These are phyloP conservation scores for Gymnarchus niloticus DNA, from an alignment of 2,113 vertebrate genomes.

Conservation along the genomic window DNA sequence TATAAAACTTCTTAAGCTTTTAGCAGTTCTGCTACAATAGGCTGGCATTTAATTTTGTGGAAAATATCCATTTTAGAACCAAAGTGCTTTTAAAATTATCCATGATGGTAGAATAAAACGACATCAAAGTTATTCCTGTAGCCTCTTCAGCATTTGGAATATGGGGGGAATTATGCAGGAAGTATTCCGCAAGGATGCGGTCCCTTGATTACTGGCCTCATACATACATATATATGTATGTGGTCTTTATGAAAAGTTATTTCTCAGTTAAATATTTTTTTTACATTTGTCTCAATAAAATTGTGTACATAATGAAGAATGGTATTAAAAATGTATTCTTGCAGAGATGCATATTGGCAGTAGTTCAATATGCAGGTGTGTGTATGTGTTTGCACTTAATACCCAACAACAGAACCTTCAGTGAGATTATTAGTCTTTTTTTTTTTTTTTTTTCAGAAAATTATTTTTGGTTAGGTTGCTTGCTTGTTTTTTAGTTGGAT, in stretches of 20 bases:
- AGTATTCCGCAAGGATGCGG: background rate
- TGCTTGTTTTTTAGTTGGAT: background rate
- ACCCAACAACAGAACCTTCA: background rate
- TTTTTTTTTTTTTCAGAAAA: background rate
- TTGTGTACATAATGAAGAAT: background rate
- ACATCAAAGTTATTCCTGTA: background rate
- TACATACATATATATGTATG: background rate
- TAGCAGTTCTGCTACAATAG: slow-evolving; percentile 28
- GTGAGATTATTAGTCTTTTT: background rate
- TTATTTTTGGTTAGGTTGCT: background rate
- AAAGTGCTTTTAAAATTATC: slow-evolving; percentile 12
- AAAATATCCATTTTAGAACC: slow-evolving; percentile 17
- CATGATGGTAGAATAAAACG: background rate
- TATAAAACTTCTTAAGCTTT: slow-evolving; percentile 43
- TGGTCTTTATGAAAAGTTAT: background rate
- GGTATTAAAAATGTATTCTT: background rate
- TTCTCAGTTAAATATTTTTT: background rate
- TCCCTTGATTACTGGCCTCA: background rate
- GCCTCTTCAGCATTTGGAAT: background rate
- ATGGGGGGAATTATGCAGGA: background rate
- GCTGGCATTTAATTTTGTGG: slow-evolving; percentile 19
- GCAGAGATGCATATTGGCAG: background rate
- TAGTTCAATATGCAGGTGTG: background rate
- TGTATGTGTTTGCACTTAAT: background rate
- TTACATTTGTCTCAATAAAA: background rate